Evolutionary conservation across 2,888 invertebrate species (phyloP), one percentile per base, ranked within the genome.

Genomic region (Apamea anceps): DNA sequence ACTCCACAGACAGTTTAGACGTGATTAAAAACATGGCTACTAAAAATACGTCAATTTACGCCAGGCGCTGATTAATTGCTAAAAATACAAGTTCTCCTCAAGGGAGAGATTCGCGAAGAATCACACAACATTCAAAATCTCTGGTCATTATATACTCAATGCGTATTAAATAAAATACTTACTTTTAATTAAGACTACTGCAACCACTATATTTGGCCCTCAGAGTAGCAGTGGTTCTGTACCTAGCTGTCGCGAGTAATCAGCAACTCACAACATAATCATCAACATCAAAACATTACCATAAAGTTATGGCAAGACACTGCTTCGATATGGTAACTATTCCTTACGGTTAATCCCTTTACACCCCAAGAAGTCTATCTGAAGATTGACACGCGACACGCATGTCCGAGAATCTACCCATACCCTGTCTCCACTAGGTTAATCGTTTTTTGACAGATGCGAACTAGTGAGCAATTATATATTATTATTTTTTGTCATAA

Each of bases 291-390:
- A 37, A 48, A 51, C 32, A 63, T 48, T 48, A 60, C 73, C 73
- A 66, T 42, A 42, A 0, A 65, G 32, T 32, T 21, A 42, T 73
- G 60, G 60, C 42, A 80, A 81, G 48, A 81, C 48, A 66, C 32
- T 51, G 12, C 66, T 67, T 60, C n/a, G 28, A 72, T 73, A 81
- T 81, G 80, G 81, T 80, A 81, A 80, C 80, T 21, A 81, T 80
- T 81, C n/a, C n/a, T 57, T 57, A 54, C 21, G 54, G 18, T 54
- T 21, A 25, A 57, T 57, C 25, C 25, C 21, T 54, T 8, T 54
- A 54, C 21, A 54, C 54, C 54, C 25, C 10, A 57, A 57, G 8
- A 54, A n/a, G 57, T n/a, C 1, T 25, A 60, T 4, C 12, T 60
- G 4, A n/a, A n/a, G 12, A n/a, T n/a, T 0, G 12, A 60, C 12